Evolutionary conservation across 1,140 invertebrate genomes (phyloP).

Genomic region (Stegodyphus dumicola): DNA sequence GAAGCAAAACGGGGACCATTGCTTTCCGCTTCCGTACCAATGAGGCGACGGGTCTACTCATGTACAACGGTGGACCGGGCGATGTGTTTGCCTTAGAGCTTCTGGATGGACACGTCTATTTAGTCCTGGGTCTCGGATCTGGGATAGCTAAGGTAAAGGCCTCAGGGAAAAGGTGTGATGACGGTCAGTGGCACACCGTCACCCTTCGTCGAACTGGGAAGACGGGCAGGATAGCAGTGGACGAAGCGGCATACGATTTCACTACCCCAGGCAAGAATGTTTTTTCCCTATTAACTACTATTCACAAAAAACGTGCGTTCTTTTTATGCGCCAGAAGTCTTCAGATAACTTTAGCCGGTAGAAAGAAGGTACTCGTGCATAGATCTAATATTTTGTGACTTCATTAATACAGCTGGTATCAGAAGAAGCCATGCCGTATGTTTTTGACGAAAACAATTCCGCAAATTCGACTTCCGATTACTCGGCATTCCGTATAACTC

Average conservation of each 20-base stretch:
- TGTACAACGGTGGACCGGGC: constrained; percentile 87
- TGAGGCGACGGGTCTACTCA: constrained; percentile 91
- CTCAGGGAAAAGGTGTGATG: constrained; percentile 84
- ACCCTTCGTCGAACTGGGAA: constrained; percentile 80
- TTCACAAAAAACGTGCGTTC: too few relatives aligned
- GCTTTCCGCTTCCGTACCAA: constrained; percentile 94
- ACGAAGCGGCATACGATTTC: constrained; percentile 90
- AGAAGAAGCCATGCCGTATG: too few relatives aligned
- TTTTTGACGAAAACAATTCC: too few relatives aligned
- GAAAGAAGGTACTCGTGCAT: too few relatives aligned
- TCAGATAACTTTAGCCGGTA: too few relatives aligned
- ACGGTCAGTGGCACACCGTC: constrained; percentile 92
- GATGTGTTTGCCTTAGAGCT: constrained; percentile 74
- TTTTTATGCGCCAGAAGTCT: too few relatives aligned
- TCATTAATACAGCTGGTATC: too few relatives aligned
- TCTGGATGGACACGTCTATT: constrained; percentile 90
- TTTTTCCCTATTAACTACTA: too few relatives aligned
- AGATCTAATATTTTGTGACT: too few relatives aligned
- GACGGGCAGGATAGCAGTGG: constrained; percentile 87
- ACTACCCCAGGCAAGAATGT: constrained; percentile 75
- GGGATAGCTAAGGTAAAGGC: constrained; percentile 86
- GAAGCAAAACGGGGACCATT: constrained; percentile 84
- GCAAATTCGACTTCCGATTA: too few relatives aligned
- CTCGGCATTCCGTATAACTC: too few relatives aligned
- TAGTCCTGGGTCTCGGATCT: constrained; percentile 92